Conservation (phyloP, 2,113 vertebrate genomes). For the Cyprinodon variegatus region DNA sequence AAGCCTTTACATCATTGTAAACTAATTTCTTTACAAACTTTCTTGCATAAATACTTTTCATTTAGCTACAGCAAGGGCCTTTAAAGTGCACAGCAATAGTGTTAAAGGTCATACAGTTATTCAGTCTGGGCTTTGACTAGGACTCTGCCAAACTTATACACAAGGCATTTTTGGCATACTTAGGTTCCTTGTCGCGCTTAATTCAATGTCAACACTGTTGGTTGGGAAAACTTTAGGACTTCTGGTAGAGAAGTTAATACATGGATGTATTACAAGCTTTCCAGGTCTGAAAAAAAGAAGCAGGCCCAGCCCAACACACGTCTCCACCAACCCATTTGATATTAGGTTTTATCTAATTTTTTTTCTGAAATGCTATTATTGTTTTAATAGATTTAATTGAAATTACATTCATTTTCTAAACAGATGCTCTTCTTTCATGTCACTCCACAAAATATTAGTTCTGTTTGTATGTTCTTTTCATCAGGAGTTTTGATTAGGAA, state of each 20-base stretch:
- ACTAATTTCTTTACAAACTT: neutral
- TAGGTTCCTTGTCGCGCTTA: neutral
- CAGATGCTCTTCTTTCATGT: too few species aligned
- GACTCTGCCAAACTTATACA: neutral
- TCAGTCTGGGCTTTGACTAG: neutral
- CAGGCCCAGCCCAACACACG: neutral
- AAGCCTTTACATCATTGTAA: neutral
- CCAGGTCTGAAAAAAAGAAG: neutral
- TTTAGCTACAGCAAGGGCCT: neutral
- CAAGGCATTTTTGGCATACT: neutral
- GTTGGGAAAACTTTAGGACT: neutral
- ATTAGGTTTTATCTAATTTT: neutral
- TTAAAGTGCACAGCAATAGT: neutral
- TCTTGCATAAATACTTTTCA: neutral
- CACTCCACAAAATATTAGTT: neutral
- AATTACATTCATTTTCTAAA: neutral
- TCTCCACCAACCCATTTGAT: neutral
- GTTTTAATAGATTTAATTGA: neutral
- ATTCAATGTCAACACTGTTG: neutral
- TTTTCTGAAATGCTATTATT: neutral
- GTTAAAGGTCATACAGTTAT: neutral
- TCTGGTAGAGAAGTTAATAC: neutral
- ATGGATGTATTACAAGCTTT: neutral
- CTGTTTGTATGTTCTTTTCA: neutral
- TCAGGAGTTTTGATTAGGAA: too few species aligned